These are phyloP conservation scores for Tretioscincus oriximinensis DNA, from an alignment of 2,113 vertebrate species.

Conservation along the genomic window DNA sequence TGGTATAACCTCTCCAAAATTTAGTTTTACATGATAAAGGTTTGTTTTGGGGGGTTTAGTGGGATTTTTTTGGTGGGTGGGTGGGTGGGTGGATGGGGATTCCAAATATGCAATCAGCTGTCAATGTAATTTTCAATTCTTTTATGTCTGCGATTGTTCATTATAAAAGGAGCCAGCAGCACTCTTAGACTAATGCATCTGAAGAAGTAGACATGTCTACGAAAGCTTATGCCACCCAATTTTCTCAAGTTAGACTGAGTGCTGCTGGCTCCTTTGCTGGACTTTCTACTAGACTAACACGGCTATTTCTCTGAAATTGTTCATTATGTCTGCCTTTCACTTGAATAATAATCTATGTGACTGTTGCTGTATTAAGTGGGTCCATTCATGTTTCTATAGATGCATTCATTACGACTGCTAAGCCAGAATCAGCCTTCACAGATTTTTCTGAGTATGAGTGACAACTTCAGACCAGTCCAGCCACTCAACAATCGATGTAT, in stretches of 20 bases:
- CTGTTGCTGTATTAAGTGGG: neutral
- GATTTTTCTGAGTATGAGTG: conserved; percentile 99
- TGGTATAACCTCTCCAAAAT: neutral
- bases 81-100: too few species aligned
- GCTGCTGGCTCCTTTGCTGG: too few species aligned
- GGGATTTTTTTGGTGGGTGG: too few species aligned
- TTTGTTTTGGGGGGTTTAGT: neutral
- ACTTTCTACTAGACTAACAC: too few species aligned
- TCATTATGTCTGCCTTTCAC: neutral
- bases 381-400: conserved; percentile 73
- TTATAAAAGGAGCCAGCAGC: too few species aligned
- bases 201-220: too few species aligned
- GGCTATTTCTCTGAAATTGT: too few species aligned
- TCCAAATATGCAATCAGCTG: neutral
- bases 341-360: neutral
- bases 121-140: neutral
- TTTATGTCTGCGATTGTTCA: neutral
- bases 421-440: conserved; percentile 99
- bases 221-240: too few species aligned
- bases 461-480: conserved; percentile 96
- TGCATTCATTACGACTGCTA: conserved; percentile 96
- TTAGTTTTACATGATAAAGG: neutral
- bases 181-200: too few species aligned
- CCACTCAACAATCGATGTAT: conserved; percentile 98
- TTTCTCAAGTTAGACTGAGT: too few species aligned